Base-by-base conservation (phyloP, 2,888 invertebrate species). In the Ypsolopha scabrella region DNA sequence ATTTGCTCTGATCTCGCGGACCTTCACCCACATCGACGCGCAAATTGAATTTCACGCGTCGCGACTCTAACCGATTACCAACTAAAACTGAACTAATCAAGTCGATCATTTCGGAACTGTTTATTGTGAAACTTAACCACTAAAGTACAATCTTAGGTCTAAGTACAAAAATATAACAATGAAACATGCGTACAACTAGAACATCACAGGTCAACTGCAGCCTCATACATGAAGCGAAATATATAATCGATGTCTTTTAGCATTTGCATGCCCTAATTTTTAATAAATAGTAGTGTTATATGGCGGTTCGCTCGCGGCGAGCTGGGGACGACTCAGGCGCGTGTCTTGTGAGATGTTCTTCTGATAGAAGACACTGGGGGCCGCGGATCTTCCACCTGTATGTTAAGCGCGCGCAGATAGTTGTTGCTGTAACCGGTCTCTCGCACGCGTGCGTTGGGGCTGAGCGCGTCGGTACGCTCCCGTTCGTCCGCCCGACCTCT, bases 41-140 rank as follows among this genome's bases (percentile, higher is more conserved):
- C 58, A 64, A 67, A 72, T 67, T 72, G 60, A 65, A 75, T 80
- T 79, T 80, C 79, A 80, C 75, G 80, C 68, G 62, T 64, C 70
- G 59, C 48, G 60, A 60, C 41, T 64, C 64, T 68, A 62, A 63
- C 64, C 70, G 66, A 64, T 59, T 60, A 60, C 66, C 60, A 61
- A 55, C 58, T 64, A 62, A 64, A 61, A 60, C 58, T 61, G 70
- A 43, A 43, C 67, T 70, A 77, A 78, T 72, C 76, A 80, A 81
- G 80, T 68, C 67, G 60, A 39, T 61, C 62, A 60, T 80, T 82
- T 75, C 72, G 78, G 81, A 80, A 83, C 65, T 57, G 59, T 83
- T 85, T 83, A 85, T 83, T 83, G 75, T 67, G 83, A 81, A 83
- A 85, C 78, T 74, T 76, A 79, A 67, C 73, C 76, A 79, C 67